Percentiles rank a stretch among this genome's conserved stretches.
phyloP scores from a whole-genome alignment of 1,140 invertebrate species.

The Papilio xuthus region DNA sequence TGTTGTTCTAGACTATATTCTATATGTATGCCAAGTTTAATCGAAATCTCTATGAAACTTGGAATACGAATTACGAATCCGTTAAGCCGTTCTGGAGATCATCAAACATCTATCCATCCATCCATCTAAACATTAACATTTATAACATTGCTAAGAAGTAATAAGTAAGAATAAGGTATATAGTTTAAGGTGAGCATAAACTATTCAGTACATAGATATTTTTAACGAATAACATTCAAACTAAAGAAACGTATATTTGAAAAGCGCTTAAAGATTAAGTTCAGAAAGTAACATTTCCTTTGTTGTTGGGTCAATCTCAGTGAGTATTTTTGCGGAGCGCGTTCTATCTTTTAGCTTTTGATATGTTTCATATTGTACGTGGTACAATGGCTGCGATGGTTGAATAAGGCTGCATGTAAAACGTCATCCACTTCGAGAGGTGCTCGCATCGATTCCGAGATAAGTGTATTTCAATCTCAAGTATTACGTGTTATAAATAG shows the following conservation, averaged over 20 bases:
- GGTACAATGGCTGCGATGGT: slow-evolving; percentile 25
- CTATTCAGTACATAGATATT: not conserved
- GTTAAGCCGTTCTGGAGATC: too few species aligned
- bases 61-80: too few species aligned
- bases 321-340: slow-evolving; percentile 6
- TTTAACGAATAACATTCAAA: not conserved
- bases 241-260: not conserved
- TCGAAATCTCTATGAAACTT: too few species aligned
- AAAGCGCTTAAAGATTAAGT: slow-evolving; percentile 6
- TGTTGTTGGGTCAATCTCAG: slow-evolving; percentile 10
- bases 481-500: slow-evolving; percentile 21
- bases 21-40: too few species aligned
- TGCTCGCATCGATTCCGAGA: slow-evolving; percentile 26
- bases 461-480: slow-evolving; percentile 32
- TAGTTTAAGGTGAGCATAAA: not conserved
- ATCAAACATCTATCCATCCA: too few species aligned
- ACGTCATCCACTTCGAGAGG: slow-evolving; percentile 15
- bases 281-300: slow-evolving; percentile 1
- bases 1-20: too few species aligned
- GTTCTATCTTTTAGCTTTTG: slow-evolving; percentile 27
- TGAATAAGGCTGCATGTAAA: slow-evolving; percentile 31
- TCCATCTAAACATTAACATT: too few species aligned
- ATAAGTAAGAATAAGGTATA: too few species aligned
- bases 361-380: slow-evolving; percentile 31
- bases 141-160: too few species aligned